These are phyloP conservation scores for Perca flavescens DNA, from an alignment of 2,113 vertebrate genomes.

Conservation along the genomic window DNA sequence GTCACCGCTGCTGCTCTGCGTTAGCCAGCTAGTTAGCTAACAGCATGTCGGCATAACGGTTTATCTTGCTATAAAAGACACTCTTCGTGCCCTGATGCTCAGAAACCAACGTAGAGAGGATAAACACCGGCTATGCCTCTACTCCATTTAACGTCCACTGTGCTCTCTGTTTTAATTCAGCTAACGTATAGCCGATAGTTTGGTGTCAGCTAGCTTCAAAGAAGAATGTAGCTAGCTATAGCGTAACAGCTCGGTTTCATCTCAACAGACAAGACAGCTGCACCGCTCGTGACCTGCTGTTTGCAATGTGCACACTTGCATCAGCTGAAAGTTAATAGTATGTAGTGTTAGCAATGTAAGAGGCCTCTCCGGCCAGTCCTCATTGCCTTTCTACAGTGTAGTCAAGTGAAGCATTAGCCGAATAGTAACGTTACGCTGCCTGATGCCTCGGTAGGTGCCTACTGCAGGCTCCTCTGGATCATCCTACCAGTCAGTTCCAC, in stretches of 20 bases:
- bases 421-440: background rate
- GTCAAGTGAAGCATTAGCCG: slow-evolving; percentile 5
- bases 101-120: background rate
- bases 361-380: background rate
- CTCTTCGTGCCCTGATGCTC: background rate
- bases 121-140: background rate
- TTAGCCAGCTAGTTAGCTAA: slow-evolving; percentile 44
- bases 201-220: background rate
- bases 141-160: background rate
- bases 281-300: background rate
- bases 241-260: background rate
- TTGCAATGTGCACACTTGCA: background rate
- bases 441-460: background rate
- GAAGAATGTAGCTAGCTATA: background rate
- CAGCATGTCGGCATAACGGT: slow-evolving; percentile 3
- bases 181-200: background rate
- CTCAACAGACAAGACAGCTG: background rate
- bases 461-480: slow-evolving; percentile 7
- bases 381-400: background rate
- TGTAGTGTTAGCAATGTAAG: background rate
- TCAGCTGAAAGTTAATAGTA: background rate
- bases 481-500: slow-evolving; percentile 68
- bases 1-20: background rate
- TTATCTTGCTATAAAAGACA: background rate
- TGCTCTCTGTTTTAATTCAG: background rate